Evolutionary conservation across 2,888 invertebrate genomes (phyloP).

Genomic region (Villa cingulata): DNA sequence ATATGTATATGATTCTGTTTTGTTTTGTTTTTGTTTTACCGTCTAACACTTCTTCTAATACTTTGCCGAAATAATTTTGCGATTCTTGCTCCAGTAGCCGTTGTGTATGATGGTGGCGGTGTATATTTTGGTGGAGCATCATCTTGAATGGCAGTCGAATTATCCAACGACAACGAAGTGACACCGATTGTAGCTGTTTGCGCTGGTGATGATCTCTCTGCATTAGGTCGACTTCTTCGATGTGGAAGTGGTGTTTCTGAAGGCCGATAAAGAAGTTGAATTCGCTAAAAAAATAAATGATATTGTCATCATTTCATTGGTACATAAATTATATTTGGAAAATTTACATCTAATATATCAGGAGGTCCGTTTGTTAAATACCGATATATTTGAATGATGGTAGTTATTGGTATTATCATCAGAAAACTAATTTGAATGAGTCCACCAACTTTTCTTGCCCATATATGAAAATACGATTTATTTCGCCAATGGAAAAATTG

Average conservation of each 20-base stretch:
- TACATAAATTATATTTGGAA: neutral
- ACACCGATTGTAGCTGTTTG: constrained; percentile 10
- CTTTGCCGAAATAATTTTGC: constrained; percentile 63
- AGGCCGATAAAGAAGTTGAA: constrained; percentile 72
- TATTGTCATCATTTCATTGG: neutral
- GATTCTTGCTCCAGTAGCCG: constrained; percentile 75
- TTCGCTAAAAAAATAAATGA: constrained; percentile 43
- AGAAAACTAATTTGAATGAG: constrained; percentile 62
- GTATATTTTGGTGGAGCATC: constrained; percentile 89
- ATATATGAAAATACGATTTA: constrained; percentile 64
- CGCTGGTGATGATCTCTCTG: constrained; percentile 8
- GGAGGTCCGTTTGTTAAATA: constrained; percentile 73
- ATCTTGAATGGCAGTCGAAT: constrained; percentile 28
- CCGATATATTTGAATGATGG: constrained; percentile 49
- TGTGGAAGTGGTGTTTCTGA: constrained; percentile 38
- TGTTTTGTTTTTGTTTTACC: constrained; percentile 32
- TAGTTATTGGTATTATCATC: constrained; percentile 48
- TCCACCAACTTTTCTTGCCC: constrained; percentile 66
- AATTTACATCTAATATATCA: constrained; percentile 67
- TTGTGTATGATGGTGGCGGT: constrained; percentile 84
- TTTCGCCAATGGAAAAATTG: constrained; percentile 55
- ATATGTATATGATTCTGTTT: neutral
- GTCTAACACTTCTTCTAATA: constrained; percentile 61
- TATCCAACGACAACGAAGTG: constrained; percentile 9
- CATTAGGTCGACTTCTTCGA: constrained; percentile 17